Base-by-base conservation (phyloP, 1,140 invertebrate species). In the Himalopsyche phryganea region DNA sequence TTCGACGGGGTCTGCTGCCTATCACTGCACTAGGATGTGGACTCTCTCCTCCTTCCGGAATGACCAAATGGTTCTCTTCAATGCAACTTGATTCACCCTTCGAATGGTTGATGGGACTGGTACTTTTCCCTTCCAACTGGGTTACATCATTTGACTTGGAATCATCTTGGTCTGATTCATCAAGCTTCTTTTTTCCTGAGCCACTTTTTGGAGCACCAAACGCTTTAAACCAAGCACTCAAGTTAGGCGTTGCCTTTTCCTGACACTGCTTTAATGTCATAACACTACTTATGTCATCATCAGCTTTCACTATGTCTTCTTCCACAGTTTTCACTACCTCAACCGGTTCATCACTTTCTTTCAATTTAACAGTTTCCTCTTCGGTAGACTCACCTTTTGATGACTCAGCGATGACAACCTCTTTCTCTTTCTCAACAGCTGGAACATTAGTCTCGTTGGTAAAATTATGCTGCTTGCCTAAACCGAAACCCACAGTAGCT, bases 171-270 rank as follows among this genome's bases (percentile, higher is more conserved):
- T 75, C 75, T 28, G 48, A 51, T 46, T 76, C 72, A 19, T 75
- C 73, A 14, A 32, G 32, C 59, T 80, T 80, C 61, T 80, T 80
- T 58, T 80, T 79, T 45, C 14, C 18, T 13, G 70, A 65, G 35
- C 76, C 70, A 17, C 65, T 79, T 70, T 83, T 92, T 5, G 90
- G 90, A 0, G 86, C 87, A 36, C 91, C 91, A 71, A 94, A 94
- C 0, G 90, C 90, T 74, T 92, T 92, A 49, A 93, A 89, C 91
- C 91, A 94, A 10, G 90, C 91, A 70, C 89, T 92, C 38, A 92
- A 77, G 75, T 93, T 92, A 0, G 91, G 90, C 46, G 89, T 91
- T 13, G 88, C 85, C 70, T 85, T 83, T 67, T 83, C 80, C 66
- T 80, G 77, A 46, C 77, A 75, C 19, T 68, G 72, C 68, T 71